Base-by-base conservation (phyloP, 2,888 invertebrate species). In the Schrankia costaestrigalis region DNA sequence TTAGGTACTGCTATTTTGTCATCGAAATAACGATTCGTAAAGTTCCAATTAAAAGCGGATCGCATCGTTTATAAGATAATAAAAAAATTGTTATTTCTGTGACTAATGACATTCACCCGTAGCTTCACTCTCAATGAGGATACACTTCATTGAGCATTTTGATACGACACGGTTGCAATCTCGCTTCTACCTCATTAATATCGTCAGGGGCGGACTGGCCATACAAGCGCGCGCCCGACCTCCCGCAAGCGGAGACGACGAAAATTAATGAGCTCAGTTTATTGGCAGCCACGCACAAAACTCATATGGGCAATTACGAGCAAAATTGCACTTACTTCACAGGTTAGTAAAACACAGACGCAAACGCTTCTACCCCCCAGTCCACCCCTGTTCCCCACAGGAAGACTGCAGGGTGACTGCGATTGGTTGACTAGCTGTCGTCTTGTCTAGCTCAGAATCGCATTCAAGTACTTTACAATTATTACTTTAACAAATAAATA, bases 121-220 rank as follows among this genome's bases (percentile, higher is more conserved):
- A 84, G 84, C 72, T 77, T 81, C 83, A 84, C 82, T 71, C 68
- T 79, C 73, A 71, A 74, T 74, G 78, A 69, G 67, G 75, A 52
- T 57, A 73, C 65, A 72, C 72, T 72, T 76, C 78, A 73, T 78
- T 79, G 77, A 74, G 74, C 74, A 79, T 78, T 78, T 78, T 75
- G 65, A 71, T 78, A 72, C 62, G 56, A 86, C 85, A 86, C 84
- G 73, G 69, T 78, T 85, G 86, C 87, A 86, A 86, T 76, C 65
- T 81, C 81, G 87, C 87, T 87, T 87, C 83, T 87, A 87, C 78
- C 85, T 87, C 87, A 85, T 87, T 86, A 85, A 86, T 85, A 88
- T 88, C 85, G 88, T 87, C 89, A 89, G 89, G 89, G 86, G 87
- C 84, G 85, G 89, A 89, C 87, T 88, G 89, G 89, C 87, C 89